Conservation (phyloP, 92 coral and sea anemone species). For the Epizoanthus ramosus region DNA sequence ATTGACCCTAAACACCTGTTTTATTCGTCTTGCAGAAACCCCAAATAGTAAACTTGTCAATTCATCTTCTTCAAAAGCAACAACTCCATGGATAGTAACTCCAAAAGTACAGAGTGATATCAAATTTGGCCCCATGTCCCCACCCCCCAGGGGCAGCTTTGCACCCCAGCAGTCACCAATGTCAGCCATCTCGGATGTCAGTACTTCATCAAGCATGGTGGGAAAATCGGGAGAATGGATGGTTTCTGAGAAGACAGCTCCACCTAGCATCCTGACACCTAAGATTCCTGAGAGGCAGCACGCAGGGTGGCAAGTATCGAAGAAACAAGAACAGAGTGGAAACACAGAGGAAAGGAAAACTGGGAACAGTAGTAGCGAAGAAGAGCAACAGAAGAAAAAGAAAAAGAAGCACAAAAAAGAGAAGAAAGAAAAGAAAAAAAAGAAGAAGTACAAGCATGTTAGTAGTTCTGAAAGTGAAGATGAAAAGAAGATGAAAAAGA, state of each 20-base stretch:
- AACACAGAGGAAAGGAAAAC: slow-evolving; percentile 18
- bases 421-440: slow-evolving; percentile 48
- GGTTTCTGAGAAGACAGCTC: slow-evolving; percentile 66
- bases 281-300: slow-evolving; percentile 97
- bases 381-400: slow-evolving; percentile 35
- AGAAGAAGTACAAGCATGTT: slow-evolving; percentile 40
- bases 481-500: slow-evolving; percentile 44
- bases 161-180: slow-evolving; percentile 84
- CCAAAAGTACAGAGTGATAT: slow-evolving; percentile 61
- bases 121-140: slow-evolving; percentile 83
- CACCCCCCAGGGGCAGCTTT: slow-evolving; percentile 71
- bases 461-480: slow-evolving; percentile 38
- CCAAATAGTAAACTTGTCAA: background rate
- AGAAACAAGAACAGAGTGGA: slow-evolving; percentile 47
- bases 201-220: slow-evolving; percentile 80
- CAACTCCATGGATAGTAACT: slow-evolving; percentile 94
- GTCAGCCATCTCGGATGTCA: slow-evolving; percentile 83
- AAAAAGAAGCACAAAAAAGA: slow-evolving; percentile 35
- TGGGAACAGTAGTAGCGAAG: slow-evolving; percentile 8
- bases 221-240: slow-evolving; percentile 97
- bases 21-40: background rate
- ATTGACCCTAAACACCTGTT: background rate
- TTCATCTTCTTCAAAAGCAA: slow-evolving; percentile 63
- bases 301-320: slow-evolving; percentile 93
- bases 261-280: slow-evolving; percentile 66